These are phyloP conservation scores for Drosophila flavopinicola DNA, from an alignment of 2,888 invertebrate genomes.

Conservation along the genomic window DNA sequence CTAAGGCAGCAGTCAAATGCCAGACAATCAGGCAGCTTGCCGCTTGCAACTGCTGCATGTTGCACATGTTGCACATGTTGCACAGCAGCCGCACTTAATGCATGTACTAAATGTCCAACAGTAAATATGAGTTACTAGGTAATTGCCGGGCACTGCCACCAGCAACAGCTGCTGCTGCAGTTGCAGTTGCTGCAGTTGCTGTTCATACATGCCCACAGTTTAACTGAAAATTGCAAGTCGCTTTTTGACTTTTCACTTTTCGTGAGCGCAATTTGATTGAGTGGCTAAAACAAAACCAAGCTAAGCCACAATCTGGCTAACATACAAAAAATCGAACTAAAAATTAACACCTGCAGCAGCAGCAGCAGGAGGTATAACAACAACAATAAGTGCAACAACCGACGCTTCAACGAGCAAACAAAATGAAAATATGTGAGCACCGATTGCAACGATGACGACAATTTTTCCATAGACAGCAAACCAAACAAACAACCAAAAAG, in stretches of 20 bases:
- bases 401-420: slow-evolving; percentile 50
- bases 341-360: slow-evolving; percentile 74
- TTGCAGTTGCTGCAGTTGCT: slow-evolving; percentile 19
- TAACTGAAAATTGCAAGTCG: slow-evolving; percentile 35
- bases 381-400: slow-evolving; percentile 14
- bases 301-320: slow-evolving; percentile 15
- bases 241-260: slow-evolving; percentile 77
- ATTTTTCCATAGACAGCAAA: slow-evolving; percentile 51
- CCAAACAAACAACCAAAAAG: slow-evolving; percentile 27
- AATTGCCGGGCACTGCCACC: slow-evolving; percentile 68
- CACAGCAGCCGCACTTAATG: slow-evolving; percentile 69
- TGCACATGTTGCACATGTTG: slow-evolving; percentile 52
- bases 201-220: slow-evolving; percentile 51
- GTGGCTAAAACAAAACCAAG: slow-evolving; percentile 45
- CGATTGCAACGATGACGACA: slow-evolving; percentile 60
- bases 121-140: slow-evolving; percentile 80
- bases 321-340: slow-evolving; percentile 39
- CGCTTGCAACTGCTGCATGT: slow-evolving; percentile 33
- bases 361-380: slow-evolving; percentile 8
- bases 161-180: slow-evolving; percentile 14
- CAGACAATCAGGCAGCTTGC: slow-evolving; percentile 55
- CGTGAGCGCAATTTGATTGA: slow-evolving; percentile 75
- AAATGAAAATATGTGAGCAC: slow-evolving; percentile 59
- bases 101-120: slow-evolving; percentile 76
- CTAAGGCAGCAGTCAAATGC: slow-evolving; percentile 47